Evolutionary conservation across 2,888 invertebrate species (phyloP), one percentile per base, ranked within the genome.

Genomic region (Phyllotreta cruciferae): DNA sequence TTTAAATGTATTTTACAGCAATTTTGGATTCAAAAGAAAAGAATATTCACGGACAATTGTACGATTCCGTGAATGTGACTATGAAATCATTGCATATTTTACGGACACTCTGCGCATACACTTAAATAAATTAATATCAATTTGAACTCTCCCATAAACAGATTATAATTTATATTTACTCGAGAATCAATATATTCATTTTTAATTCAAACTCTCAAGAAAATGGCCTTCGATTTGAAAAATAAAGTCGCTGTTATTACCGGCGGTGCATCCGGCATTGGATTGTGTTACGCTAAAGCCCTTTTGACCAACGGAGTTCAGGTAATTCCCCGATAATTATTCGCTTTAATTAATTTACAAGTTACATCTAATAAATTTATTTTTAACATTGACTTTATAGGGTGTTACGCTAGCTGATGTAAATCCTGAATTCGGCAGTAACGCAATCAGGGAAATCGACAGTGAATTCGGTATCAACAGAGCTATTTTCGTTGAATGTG

Each of bases 241-340:
- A 76, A 71, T 38, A 78, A 78, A 71, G 68, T 76, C 34, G 77
- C 74, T 34, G 39, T 79, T 1, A 68, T 86, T n/a, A 85, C 85
- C 0, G 86, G 86, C 0, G 85, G 83, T 14, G 85, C 85, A 0
- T 77, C 78, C 10, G 85, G 85, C 0, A 83, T 86, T 39, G 86
- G 86, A 0, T 79, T 78, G 37, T 76, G 76, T 62, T 83, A 81
- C 54, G 82, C 80, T 3, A 80, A 80, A 6, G 81, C 80, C 60
- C 80, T 83, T 13, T 75, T 86, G 7, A 74, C 78, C 52, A 82
- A 82, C 56, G 83, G 82, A 56, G 78, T 70, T 14, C 71, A 74
- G 74, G 79, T 78, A 69, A 24, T 24, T 24, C 4, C 24, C 1
- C n/a, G n/a, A n/a, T n/a, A n/a, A n/a, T n/a, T n/a, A n/a, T n/a